Conservation (phyloP, 2,888 invertebrate genomes). For the Chrysotoxum bicinctum region DNA sequence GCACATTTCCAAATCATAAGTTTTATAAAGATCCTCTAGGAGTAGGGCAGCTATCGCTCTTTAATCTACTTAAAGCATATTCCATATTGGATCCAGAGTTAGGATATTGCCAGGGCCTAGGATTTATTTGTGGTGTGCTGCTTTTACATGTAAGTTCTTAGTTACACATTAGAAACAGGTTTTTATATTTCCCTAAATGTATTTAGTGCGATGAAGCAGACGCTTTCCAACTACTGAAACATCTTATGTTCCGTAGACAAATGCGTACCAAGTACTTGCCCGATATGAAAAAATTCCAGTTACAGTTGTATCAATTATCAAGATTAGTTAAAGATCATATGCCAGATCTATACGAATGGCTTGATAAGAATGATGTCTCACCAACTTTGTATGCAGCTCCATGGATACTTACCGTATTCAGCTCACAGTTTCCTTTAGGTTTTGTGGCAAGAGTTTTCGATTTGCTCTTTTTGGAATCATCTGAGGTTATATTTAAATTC, state of each 20-base stretch:
- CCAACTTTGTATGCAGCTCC: slow-evolving; percentile 98
- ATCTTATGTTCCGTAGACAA: slow-evolving; percentile 95
- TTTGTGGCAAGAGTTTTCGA: slow-evolving; percentile 97
- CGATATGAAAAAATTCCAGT: slow-evolving; percentile 96
- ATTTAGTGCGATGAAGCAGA: slow-evolving; percentile 94
- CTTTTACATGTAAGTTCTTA: slow-evolving; percentile 91
- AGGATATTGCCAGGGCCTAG: slow-evolving; percentile 97
- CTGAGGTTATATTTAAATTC: slow-evolving; percentile 94
- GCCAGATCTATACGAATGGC: slow-evolving; percentile 92
- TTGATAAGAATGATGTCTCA: slow-evolving; percentile 93
- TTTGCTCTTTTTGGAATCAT: slow-evolving; percentile 93
- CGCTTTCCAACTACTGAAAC: slow-evolving; percentile 93
- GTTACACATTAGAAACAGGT: background rate
- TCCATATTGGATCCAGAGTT: slow-evolving; percentile 96
- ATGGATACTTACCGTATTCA: slow-evolving; percentile 96
- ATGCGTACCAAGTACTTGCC: slow-evolving; percentile 95
- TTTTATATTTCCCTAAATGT: background rate
- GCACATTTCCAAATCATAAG: slow-evolving; percentile 94
- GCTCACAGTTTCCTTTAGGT: slow-evolving; percentile 97
- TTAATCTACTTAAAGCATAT: slow-evolving; percentile 97
- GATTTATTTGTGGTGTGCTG: slow-evolving; percentile 96
- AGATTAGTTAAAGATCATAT: slow-evolving; percentile 93
- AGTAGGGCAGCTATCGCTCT: slow-evolving; percentile 95
- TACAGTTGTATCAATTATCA: slow-evolving; percentile 95
- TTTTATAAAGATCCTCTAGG: slow-evolving; percentile 96